Base-by-base conservation (phyloP, 2,797 vertebrate species). In the Myiotriccus ornatus region DNA sequence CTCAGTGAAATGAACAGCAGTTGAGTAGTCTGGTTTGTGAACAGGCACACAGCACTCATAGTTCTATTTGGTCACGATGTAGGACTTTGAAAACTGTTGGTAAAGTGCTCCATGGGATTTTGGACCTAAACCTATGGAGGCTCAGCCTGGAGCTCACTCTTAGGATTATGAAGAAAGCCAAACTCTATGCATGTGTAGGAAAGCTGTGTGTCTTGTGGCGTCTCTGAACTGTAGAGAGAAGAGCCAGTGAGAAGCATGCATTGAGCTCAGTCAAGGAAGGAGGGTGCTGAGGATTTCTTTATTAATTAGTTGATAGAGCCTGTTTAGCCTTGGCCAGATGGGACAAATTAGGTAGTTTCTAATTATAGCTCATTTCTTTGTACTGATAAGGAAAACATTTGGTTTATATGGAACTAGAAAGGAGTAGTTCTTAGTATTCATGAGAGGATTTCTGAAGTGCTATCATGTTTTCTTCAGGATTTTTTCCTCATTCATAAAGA, bases 401-500 rank as follows among this genome's bases (percentile, higher is more conserved):
- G 16, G 22, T 57, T 75, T 55, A 5, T 83, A 20, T 30, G 18
- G 44, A 59, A 23, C 57, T 77, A 34, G 10, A 64, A 75, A 78
- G 25, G 17, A 4, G 0, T 32, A 19, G 55, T 63, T 76, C 12
- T 34, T 62, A 34, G 7, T 19, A 12, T 62, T 78, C 23, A 7
- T 22, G 34, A 28, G 28, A 46, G 20, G 1, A 21, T 79, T 87
- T 95, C 30, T 59, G 27, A 69, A 71, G 28, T 49, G 24, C 41
- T 91, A 57, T 86, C 14, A 3, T 86, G 25, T 76, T 95, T 87
- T 44, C 70, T 86, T 78, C 35, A 27, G 53, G 27, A 68, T 69
- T 68, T 92, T 86, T 95, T 44, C 60, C 57, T 89, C 43, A 52
- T 83, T 92, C 35, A 34, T 81, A 94, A 69, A 65, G 70, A 79